Base-by-base conservation (phyloP, 2,113 vertebrate species). In the Oncorhynchus masou region DNA sequence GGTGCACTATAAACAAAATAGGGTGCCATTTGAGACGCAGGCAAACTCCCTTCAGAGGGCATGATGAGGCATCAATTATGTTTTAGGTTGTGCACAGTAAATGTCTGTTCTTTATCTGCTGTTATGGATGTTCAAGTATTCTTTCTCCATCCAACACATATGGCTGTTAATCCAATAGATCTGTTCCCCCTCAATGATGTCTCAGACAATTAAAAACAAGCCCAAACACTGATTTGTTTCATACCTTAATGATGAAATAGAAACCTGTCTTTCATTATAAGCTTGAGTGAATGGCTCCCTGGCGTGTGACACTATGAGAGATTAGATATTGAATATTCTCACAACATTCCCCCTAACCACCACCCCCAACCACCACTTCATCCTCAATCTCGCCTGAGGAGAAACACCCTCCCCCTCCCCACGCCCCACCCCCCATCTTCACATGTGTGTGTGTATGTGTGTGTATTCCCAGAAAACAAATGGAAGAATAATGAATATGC, bases 381-480 rank as follows among this genome's bases (percentile, higher is more conserved):
- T 34, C 34, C 6, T 6, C 34, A 19, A 57, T 57, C 15, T 27
- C 27, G 27, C 27, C 27, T 27, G 27, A 27, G 27, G 2, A 27
- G 27, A 27, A 27, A 0, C 27, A n/a, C n/a, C n/a, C n/a, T n/a
- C 27, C 24, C 15, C 49, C 12, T 13, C 51, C 16, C 7, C 45
- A 0, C n/a, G n/a, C 75, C 68, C 22, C 20, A 5, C 49, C 0
- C 81, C 75, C 83, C 76, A 76, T 81, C 34, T 80, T 67, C n/a
- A 73, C 73, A 48, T 73, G 79, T 76, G 5, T 34, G 5, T 34
- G 31, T 34, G 48, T 83, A 80, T 69, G 39, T 39, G 73, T 79
- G 76, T 74, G 78, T 69, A 75, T 79, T 68, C 78, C 67, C 83
- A 74, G 79, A 82, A 78, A 74, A 74, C 74, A 22, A n/a, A 74